Evolutionary conservation across 2,797 vertebrate genomes (phyloP), one percentile per base, ranked within the genome.

Genomic region (Holocentrus rufus): DNA sequence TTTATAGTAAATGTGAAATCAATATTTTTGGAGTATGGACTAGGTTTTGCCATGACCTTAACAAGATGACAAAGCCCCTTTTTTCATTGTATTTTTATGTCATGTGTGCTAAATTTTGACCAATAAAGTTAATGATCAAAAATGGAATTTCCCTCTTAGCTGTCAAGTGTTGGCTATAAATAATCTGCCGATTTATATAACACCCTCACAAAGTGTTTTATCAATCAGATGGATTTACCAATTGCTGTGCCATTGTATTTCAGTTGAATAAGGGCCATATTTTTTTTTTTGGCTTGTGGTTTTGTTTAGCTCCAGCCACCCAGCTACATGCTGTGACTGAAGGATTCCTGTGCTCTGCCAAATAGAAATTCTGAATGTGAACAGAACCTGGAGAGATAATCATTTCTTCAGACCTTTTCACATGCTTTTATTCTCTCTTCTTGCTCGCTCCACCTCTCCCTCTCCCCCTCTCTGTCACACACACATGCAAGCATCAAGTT

Each of bases 401-500:
- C 0, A 49, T n/a, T 53, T 34, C 34, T 31, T 2, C 13, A 44
- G 14, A 44, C 42, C 42, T 44, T 44, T 44, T 14, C 42, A 44
- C 42, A 44, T 44, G 42, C 42, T 44, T 44, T 44, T 44, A 14
- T 44, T 52, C n/a, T 30, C 47, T 20, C 20, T 10, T 49, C 22
- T 47, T 25, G 49, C 31, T 8, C 50, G 18, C 44, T 9, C 25
- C 46, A 2, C 7, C 25, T 42, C 2, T 30, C 25, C 23, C n/a
- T 56, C 23, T 34, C 30, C 14, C 59, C 7, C 59, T 7, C n/a
- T 20, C 44, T 10, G 23, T 11, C 39, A 15, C 54, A n/a, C 56
- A 69, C 36, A 46, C 18, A 74, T 23, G 61, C 56, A 49, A 63
- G 88, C 79, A 81, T 92, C 88, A 76, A 2, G 62, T 92, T 90